Conservation (phyloP, 2,888 invertebrate genomes). For the Maniola hyperantus region DNA sequence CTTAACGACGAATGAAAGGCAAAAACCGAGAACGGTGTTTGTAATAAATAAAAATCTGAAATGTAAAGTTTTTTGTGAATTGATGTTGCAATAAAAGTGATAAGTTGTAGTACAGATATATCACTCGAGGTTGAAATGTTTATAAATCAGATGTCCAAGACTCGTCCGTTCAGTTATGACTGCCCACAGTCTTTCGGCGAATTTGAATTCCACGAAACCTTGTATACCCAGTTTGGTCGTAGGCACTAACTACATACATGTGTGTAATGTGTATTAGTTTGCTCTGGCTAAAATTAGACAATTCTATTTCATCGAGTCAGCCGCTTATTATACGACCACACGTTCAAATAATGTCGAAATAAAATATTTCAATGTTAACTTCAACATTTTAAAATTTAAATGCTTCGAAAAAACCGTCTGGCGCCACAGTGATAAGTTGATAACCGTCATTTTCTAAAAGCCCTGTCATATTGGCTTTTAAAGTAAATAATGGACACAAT, state of each 20-base stretch:
- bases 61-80: not conserved
- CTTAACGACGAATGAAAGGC: too few relatives aligned
- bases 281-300: conserved; percentile 14
- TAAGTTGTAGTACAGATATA: conserved; percentile 22
- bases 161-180: conserved; percentile 9
- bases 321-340: not conserved
- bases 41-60: conserved; percentile 9
- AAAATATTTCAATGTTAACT: conserved; percentile 40
- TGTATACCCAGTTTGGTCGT: conserved; percentile 9
- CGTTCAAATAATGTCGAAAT: conserved; percentile 14
- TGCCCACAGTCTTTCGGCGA: conserved; percentile 23
- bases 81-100: conserved; percentile 13
- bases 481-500: conserved; percentile 54
- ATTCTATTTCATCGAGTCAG: conserved; percentile 12
- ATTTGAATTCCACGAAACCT: conserved; percentile 27
- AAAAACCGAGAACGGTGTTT: not conserved
- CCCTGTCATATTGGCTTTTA: conserved; percentile 51
- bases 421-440: conserved; percentile 65
- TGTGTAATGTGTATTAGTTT: not conserved
- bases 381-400: conserved; percentile 25
- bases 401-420: conserved; percentile 55
- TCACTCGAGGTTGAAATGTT: conserved; percentile 25
- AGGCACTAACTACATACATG: conserved; percentile 18
- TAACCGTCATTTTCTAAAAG: conserved; percentile 52
- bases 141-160: conserved; percentile 24